Conservation (phyloP, 2,113 vertebrate species). For the Cyanistes caeruleus region DNA sequence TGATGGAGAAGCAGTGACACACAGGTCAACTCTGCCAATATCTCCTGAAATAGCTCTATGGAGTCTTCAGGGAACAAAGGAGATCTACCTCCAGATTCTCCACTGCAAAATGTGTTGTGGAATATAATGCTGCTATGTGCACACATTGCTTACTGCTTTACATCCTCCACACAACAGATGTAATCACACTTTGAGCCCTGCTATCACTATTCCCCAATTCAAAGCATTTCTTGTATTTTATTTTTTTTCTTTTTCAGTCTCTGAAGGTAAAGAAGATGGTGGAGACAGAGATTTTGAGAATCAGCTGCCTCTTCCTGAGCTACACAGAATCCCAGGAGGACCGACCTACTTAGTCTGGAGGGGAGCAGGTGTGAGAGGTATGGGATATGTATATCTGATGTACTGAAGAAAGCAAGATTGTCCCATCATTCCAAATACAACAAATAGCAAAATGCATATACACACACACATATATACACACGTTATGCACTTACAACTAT, state of each 20-base stretch:
- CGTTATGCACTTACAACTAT: accelerated
- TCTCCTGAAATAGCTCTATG: neutral
- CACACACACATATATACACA: neutral
- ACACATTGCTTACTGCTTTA: neutral
- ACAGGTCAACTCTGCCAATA: neutral
- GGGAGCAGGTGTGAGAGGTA: neutral
- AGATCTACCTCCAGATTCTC: neutral
- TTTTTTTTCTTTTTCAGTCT: neutral
- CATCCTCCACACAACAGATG: neutral
- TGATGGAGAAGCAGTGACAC: neutral
- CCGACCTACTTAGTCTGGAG: accelerated
- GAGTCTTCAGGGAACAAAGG: neutral
- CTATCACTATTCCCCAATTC: neutral
- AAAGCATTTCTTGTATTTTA: neutral
- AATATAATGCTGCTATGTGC: neutral
- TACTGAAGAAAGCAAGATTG: neutral
- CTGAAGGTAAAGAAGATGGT: neutral
- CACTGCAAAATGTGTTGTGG: neutral
- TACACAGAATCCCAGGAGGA: neutral
- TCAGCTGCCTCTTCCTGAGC: neutral
- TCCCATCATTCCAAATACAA: neutral
- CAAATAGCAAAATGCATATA: neutral
- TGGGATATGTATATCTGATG: accelerated
- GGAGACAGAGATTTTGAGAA: neutral
- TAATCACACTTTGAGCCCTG: neutral